phyloP scores from a whole-genome alignment of 2,888 invertebrate species.

The Ennomos erosarius region DNA sequence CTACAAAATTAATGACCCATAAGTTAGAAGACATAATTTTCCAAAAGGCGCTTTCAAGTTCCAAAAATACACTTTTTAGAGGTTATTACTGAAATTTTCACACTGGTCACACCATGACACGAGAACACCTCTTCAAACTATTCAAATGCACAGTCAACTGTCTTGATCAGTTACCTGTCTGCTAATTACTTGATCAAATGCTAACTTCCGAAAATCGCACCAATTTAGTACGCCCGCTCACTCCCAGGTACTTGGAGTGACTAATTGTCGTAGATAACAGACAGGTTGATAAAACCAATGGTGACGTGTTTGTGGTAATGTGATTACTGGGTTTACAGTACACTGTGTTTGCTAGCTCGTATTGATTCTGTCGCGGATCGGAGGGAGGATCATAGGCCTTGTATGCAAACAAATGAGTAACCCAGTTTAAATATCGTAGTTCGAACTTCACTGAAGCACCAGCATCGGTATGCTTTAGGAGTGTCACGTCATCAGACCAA shows the following conservation, averaged over 20 bases:
- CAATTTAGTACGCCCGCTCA: constrained; percentile 11
- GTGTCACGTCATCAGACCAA: no score
- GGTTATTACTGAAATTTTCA: no score
- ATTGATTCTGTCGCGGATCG: constrained; percentile 21
- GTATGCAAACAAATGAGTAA: constrained; percentile 16
- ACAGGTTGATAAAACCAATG: constrained; percentile 19
- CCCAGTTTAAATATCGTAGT: neutral
- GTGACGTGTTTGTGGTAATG: constrained; percentile 22
- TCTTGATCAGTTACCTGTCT: no score
- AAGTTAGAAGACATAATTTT: no score
- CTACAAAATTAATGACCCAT: no score
- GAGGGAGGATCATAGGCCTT: constrained; percentile 3
- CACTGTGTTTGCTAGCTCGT: constrained; percentile 4
- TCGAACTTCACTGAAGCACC: no score
- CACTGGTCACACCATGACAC: no score
- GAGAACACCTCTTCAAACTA: no score
- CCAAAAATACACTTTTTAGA: no score
- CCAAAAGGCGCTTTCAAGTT: no score
- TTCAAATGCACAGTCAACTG: no score
- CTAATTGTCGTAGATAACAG: constrained; percentile 30
- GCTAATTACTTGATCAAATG: neutral
- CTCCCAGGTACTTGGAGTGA: constrained; percentile 17
- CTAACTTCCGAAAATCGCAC: constrained; percentile 1
- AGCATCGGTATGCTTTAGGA: no score
- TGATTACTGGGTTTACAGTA: constrained; percentile 17